These are phyloP conservation scores for Reticulitermes lucifugus DNA, from an alignment of 2,888 invertebrate genomes.

Conservation along the genomic window DNA sequence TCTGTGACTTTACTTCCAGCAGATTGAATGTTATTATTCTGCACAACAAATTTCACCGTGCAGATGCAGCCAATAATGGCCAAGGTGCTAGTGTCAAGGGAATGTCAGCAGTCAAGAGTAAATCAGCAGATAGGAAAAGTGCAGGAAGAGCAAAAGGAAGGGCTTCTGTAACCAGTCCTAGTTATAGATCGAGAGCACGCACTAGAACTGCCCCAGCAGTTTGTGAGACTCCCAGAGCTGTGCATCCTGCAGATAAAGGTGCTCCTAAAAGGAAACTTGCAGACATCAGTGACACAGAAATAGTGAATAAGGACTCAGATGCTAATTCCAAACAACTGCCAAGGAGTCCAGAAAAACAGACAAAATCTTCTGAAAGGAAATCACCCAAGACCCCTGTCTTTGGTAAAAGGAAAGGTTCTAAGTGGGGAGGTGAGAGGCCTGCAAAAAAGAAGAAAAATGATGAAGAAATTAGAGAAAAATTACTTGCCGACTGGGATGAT, in stretches of 20 bases:
- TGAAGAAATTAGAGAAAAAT: slow-evolving; percentile 74
- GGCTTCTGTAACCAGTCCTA: background rate
- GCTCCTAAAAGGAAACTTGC: slow-evolving; percentile 41
- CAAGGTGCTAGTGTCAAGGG: slow-evolving; percentile 55
- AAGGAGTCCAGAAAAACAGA: slow-evolving; percentile 55
- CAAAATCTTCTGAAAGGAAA: slow-evolving; percentile 57
- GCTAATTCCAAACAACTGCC: background rate
- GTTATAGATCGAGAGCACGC: background rate
- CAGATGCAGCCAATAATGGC: slow-evolving; percentile 58
- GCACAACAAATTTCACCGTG: slow-evolving; percentile 78
- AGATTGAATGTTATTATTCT: slow-evolving; percentile 79
- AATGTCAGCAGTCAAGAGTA: slow-evolving; percentile 36
- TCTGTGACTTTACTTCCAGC: slow-evolving; percentile 74
- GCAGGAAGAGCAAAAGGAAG: slow-evolving; percentile 26
- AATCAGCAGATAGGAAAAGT: background rate
- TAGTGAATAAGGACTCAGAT: slow-evolving; percentile 36
- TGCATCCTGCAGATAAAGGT: background rate
- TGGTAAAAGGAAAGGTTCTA: slow-evolving; percentile 59
- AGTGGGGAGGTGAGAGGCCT: slow-evolving; percentile 54
- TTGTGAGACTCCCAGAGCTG: slow-evolving; percentile 4
- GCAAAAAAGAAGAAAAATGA: slow-evolving; percentile 69
- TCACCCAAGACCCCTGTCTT: slow-evolving; percentile 44
- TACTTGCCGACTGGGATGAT: slow-evolving; percentile 84
- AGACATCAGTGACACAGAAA: background rate
- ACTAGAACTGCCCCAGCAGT: slow-evolving; percentile 9